Evolutionary conservation across 2,797 vertebrate genomes (phyloP).

Genomic region (Megaceryle alcyon): DNA sequence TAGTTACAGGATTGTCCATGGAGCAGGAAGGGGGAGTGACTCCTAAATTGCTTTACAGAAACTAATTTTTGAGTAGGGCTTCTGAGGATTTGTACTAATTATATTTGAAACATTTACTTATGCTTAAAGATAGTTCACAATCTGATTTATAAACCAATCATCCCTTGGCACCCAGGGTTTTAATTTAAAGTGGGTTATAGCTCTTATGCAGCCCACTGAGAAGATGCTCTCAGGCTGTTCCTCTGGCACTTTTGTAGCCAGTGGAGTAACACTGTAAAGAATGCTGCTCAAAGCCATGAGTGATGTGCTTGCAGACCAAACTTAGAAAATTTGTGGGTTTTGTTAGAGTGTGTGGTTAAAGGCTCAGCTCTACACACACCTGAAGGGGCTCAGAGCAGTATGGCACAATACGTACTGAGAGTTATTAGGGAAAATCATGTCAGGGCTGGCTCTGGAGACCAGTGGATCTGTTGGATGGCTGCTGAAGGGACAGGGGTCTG

Average conservation of each 20-base stretch:
- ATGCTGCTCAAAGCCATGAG: neutral
- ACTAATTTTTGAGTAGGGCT: conserved; percentile 33
- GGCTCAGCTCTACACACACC: rapidly evolving
- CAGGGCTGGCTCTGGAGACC: neutral
- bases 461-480: neutral
- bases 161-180: neutral
- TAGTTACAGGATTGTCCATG: neutral
- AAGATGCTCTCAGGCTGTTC: neutral
- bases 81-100: conserved; percentile 45
- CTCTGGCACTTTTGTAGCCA: neutral
- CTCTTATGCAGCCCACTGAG: neutral
- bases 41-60: conserved; percentile 46
- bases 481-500: neutral
- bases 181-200: neutral
- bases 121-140: neutral
- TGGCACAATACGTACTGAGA: rapidly evolving
- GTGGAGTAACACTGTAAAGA: neutral
- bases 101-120: conserved; percentile 8
- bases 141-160: neutral
- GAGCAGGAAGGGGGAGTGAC: neutral
- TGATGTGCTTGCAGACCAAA: neutral
- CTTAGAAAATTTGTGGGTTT: neutral
- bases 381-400: neutral
- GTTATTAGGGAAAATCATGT: neutral
- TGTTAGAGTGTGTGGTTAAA: neutral